phyloP scores from a whole-genome alignment of 1,140 invertebrate genomes.

The Bradynema listronoti region DNA sequence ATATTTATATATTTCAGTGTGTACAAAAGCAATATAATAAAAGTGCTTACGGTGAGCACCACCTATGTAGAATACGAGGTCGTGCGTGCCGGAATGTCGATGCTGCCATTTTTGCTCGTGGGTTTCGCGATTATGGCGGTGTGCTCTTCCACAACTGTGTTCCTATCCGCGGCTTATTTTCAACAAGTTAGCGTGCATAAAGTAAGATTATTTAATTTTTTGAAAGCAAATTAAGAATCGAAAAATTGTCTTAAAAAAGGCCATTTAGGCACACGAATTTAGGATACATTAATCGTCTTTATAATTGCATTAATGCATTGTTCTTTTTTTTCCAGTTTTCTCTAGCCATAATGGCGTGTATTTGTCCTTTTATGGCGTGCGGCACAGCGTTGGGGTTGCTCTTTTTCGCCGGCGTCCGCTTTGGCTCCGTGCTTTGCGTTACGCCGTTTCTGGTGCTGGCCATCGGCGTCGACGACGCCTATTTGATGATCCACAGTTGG shows the following conservation, averaged over 20 bases:
- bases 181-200: constrained; percentile 41
- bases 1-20: constrained; percentile 17
- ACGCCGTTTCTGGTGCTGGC: constrained; percentile 54
- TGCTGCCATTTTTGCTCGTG: constrained; percentile 41
- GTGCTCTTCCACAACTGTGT: constrained; percentile 36
- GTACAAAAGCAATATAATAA: constrained; percentile 20
- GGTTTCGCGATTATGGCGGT: constrained; percentile 45
- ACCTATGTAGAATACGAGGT: constrained; percentile 34
- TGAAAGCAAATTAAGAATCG: background rate
- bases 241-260: too few species aligned
- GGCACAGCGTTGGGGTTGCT: constrained; percentile 46
- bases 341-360: constrained; percentile 40
- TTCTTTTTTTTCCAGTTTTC: constrained; percentile 28
- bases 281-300: too few species aligned
- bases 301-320: background rate
- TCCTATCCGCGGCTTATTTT: constrained; percentile 41
- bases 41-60: constrained; percentile 29
- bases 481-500: constrained; percentile 49
- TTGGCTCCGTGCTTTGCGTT: constrained; percentile 49
- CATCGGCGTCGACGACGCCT: constrained; percentile 51
- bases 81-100: constrained; percentile 42
- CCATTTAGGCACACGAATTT: too few species aligned
- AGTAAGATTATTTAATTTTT: background rate
- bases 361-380: constrained; percentile 48
- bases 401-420: constrained; percentile 41